These are phyloP conservation scores for Onychomys leucogaster DNA, from an alignment of 2,797 vertebrate species.

Conservation along the genomic window DNA sequence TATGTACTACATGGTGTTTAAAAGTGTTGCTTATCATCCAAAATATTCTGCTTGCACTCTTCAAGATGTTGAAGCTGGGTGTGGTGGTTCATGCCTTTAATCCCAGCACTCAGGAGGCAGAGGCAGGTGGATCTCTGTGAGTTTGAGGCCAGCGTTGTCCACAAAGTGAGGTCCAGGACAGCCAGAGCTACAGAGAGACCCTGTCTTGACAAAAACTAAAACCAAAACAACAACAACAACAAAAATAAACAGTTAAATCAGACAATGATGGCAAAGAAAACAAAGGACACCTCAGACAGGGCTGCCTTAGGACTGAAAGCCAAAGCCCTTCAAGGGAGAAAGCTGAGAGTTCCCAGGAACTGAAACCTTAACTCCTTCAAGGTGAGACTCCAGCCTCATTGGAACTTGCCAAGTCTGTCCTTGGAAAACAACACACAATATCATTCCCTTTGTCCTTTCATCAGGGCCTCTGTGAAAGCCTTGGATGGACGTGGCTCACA, in stretches of 20 bases:
- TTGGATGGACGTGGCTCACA: slow-evolving; percentile 84
- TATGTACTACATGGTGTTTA: slow-evolving; percentile 90
- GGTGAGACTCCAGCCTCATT: background rate
- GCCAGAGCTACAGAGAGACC: slow-evolving; percentile 11
- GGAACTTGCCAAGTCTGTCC: background rate
- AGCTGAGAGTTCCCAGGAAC: background rate
- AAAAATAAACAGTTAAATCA: background rate
- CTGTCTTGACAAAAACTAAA: background rate
- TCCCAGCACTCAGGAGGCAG: no score
- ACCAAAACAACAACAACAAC: background rate
- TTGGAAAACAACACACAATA: background rate
- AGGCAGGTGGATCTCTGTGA: no score
- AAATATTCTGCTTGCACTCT: slow-evolving; percentile 88
- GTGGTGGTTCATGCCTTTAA: background rate
- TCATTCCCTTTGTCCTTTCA: background rate
- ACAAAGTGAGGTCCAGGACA: slow-evolving; percentile 62
- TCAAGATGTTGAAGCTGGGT: slow-evolving; percentile 89
- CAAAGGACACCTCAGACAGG: background rate
- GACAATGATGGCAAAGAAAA: background rate
- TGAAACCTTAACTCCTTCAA: background rate
- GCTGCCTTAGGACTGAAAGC: background rate
- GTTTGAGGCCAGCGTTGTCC: background rate
- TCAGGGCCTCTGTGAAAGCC: slow-evolving; percentile 83
- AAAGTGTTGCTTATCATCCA: slow-evolving; percentile 86
- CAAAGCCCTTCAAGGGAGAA: background rate